phyloP scores from a whole-genome alignment of 2,113 vertebrate species.

The Stomatorhinus ivindoensis region DNA sequence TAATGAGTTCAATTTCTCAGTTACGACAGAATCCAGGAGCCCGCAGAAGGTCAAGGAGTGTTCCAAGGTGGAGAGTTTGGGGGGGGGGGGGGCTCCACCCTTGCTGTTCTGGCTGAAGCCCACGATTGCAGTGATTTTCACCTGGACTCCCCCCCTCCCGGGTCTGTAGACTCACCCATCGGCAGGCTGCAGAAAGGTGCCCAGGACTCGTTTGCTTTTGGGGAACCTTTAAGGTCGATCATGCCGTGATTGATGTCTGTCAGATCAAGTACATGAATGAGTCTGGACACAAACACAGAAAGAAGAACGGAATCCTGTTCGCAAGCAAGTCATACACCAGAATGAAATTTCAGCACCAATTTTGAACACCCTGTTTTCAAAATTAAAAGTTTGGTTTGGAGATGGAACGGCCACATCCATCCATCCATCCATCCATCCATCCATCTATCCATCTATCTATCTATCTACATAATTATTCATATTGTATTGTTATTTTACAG shows the following conservation, averaged over 20 bases:
- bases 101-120: not conserved
- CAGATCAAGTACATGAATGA: not conserved
- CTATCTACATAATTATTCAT: not conserved
- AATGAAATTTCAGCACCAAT: not conserved
- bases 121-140: not conserved
- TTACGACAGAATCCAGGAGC: not conserved
- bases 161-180: not conserved
- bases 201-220: not conserved
- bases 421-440: too few relatives aligned
- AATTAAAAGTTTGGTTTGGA: too few relatives aligned
- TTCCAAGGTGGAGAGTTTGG: not conserved
- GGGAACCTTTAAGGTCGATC: not conserved
- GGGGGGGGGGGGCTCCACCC: not conserved
- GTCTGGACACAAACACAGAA: not conserved
- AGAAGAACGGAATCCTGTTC: not conserved
- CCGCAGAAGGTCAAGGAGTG: slow-evolving; percentile 9
- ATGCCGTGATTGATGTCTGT: not conserved
- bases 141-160: not conserved
- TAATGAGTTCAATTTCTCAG: slow-evolving; percentile 4
- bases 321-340: not conserved
- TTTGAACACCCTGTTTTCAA: not conserved
- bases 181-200: not conserved
- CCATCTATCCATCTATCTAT: too few relatives aligned
- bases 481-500: not conserved
- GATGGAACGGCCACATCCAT: too few relatives aligned